These are phyloP conservation scores for Choreutis nemorana DNA, from an alignment of 2,888 invertebrate species.

Conservation along the genomic window DNA sequence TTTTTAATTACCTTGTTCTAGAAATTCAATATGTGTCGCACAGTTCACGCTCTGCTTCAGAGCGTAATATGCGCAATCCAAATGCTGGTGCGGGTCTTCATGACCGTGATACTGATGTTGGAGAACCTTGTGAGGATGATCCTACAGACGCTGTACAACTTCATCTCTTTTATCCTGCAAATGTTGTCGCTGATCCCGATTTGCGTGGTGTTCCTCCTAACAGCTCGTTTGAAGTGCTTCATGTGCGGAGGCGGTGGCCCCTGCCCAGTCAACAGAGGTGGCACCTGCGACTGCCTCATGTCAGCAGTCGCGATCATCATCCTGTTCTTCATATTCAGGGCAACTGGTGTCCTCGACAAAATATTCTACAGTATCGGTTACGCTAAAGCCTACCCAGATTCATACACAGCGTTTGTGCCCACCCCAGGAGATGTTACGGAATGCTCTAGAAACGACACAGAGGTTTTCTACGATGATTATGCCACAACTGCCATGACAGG, in stretches of 20 bases:
- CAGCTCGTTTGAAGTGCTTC: constrained; percentile 5
- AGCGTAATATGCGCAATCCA: constrained; percentile 37
- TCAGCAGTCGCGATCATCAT: constrained; percentile 32
- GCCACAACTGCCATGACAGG: too few species aligned
- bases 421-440: constrained; percentile 36
- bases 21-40: constrained; percentile 3
- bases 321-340: constrained; percentile 38
- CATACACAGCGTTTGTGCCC: constrained; percentile 22
- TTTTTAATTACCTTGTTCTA: too few species aligned
- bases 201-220: constrained; percentile 5
- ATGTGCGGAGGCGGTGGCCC: constrained; percentile 46
- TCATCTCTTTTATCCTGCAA: constrained; percentile 6
- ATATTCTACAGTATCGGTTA: constrained; percentile 44
- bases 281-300: constrained; percentile 41
- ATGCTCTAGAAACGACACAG: constrained; percentile 31
- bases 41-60: constrained; percentile 1
- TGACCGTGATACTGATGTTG: constrained; percentile 46
- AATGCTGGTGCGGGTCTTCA: constrained; percentile 44
- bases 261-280: constrained; percentile 35
- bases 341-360: constrained; percentile 40
- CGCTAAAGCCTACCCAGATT: constrained; percentile 20
- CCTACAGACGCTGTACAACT: constrained; percentile 8
- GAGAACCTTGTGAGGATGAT: constrained; percentile 38
- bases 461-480: too few species aligned
- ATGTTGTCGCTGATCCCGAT: constrained; percentile 6